phyloP scores from a whole-genome alignment of 2,797 vertebrate species.

The Lithobates sylvaticus region DNA sequence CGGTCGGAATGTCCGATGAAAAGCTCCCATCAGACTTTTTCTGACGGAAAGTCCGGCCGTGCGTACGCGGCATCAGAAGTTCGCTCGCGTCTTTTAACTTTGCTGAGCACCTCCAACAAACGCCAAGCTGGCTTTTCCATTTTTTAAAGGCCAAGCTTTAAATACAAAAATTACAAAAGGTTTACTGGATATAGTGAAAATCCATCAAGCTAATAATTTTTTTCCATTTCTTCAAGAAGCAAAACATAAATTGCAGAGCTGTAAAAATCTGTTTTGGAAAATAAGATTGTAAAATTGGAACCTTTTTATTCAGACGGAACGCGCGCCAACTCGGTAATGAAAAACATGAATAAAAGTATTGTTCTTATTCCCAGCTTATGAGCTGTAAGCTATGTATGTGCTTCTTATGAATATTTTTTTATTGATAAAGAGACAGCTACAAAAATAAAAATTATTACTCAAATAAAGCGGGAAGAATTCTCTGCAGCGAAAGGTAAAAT shows the following conservation, averaged over 20 bases:
- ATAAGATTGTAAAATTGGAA: not conserved
- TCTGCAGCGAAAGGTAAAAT: constrained; percentile 3
- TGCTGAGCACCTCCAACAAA: not conserved
- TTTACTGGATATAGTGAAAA: not conserved
- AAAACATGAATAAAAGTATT: constrained; percentile 7
- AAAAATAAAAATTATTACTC: constrained; percentile 6
- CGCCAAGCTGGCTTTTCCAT: too few relatives aligned
- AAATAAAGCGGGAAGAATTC: constrained; percentile 4
- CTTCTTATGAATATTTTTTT: not conserved
- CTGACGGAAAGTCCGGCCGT: too few relatives aligned
- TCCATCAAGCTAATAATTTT: not conserved
- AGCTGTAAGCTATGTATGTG: not conserved
- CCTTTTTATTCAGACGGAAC: not conserved
- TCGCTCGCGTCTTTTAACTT: too few relatives aligned
- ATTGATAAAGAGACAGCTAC: not conserved
- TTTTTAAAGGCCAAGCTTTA: too few relatives aligned
- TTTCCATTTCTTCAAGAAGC: not conserved
- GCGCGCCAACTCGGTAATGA: not conserved
- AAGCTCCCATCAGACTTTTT: too few relatives aligned
- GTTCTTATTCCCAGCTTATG: not conserved
- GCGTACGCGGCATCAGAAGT: too few relatives aligned
- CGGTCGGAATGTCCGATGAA: too few relatives aligned
- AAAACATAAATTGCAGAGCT: not conserved
- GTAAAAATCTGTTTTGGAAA: not conserved
- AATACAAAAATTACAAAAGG: too few relatives aligned